Conservation (phyloP, 2,113 vertebrate species). For the Oceanites oceanicus region DNA sequence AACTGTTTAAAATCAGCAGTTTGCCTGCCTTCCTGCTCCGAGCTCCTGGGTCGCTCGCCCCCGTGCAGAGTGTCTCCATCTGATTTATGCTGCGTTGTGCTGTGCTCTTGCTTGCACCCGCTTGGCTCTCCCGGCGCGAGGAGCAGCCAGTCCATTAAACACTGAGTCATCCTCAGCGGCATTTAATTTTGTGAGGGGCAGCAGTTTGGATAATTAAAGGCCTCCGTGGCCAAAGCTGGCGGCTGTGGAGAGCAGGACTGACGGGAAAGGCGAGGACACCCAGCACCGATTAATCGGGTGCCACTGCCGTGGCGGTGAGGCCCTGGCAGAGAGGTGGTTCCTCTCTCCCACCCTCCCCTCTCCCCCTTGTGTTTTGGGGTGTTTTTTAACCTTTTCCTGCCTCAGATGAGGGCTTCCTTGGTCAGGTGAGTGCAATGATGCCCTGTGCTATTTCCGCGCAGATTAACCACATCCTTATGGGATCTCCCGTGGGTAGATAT, state of each 20-base stretch:
- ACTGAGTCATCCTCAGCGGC: conserved; percentile 49
- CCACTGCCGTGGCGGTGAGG: neutral
- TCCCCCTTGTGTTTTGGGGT: neutral
- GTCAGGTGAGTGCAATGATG: neutral
- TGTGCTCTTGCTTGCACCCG: neutral
- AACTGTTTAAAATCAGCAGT: neutral
- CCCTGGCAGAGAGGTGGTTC: neutral
- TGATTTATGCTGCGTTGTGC: neutral
- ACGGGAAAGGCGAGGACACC: neutral
- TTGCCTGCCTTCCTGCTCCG: neutral
- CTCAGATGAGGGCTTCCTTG: neutral
- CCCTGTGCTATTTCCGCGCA: neutral
- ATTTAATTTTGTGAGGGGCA: conserved; percentile 56
- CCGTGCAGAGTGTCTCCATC: neutral
- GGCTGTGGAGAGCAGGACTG: neutral
- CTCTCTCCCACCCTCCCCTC: neutral
- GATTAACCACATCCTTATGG: neutral
- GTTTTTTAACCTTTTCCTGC: neutral
- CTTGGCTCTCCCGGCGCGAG: conserved; percentile 9
- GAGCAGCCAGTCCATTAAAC: conserved; percentile 60
- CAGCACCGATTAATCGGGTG: neutral
- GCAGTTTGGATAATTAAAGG: conserved; percentile 67
- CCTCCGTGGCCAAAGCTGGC: neutral
- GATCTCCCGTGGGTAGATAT: conserved; percentile 22
- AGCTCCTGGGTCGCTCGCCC: neutral